Base-by-base conservation (phyloP, 2,113 vertebrate genomes). In the Coreoperca whiteheadi region DNA sequence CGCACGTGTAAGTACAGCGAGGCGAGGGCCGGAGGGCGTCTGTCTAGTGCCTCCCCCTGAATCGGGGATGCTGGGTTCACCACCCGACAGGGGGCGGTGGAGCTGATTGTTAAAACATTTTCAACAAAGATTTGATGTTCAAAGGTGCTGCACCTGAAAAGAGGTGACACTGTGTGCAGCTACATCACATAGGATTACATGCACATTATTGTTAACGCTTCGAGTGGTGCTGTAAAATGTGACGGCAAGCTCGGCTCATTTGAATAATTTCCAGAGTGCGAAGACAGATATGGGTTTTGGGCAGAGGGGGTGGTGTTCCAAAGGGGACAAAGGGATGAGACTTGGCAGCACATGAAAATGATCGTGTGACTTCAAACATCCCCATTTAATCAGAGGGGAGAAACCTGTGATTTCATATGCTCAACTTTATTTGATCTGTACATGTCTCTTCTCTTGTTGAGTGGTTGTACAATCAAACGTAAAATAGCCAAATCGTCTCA, bases 131-230 rank as follows among this genome's bases (percentile, higher is more conserved):
- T 81, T 84, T 85, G 88, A 89, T 87, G 83, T 93, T 93, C 91
- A 92, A 92, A 94, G 88, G 86, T 89, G 83, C 81, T 10, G 23
- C 79, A 91, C 87, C 91, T 93, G 87, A 90, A 93, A 89, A 85
- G 86, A 79, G 73, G 87, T 83, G 79, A 85, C 61, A 50, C 60
- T 46, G 56, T 76, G 65, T 82, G 79, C 78, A 41, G 72, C 84
- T 64, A 88, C 86, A 87, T 85, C 91, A 92, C 88, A 85, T 56
- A 73, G 61, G 88, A 94, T 94, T 93, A 92, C 89, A 92, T 79
- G 89, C 79, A 41, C 69, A 25, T 90, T 93, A 88, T 86, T 90
- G 83, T 90, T 74, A 74, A 76, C 30, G 61, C 80, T 90, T 95
- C 86, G 89, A 90, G 86, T 93, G 85, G 89, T 46, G 81, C 87